phyloP scores from a whole-genome alignment of 2,797 vertebrate genomes.

The Dipus sagitta region DNA sequence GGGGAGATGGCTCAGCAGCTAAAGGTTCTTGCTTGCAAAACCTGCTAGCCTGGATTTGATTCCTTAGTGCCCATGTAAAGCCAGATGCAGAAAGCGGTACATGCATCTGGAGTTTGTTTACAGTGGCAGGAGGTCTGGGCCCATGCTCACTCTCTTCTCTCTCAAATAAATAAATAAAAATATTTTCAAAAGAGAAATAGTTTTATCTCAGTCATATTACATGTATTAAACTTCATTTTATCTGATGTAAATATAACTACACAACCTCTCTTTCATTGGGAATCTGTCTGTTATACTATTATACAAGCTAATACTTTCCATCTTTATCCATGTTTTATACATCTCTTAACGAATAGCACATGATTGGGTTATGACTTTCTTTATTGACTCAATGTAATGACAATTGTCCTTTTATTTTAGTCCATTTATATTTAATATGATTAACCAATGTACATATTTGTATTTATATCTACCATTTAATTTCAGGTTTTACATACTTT shows the following conservation, averaged over 20 bases:
- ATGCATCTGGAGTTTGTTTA: too few relatives aligned
- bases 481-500: neutral
- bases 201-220: neutral
- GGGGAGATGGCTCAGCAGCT: too few relatives aligned
- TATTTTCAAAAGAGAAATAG: too few relatives aligned
- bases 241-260: neutral
- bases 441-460: neutral
- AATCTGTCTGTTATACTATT: neutral
- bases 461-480: neutral
- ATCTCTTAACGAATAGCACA: neutral
- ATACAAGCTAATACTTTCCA: neutral
- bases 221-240: neutral
- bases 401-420: neutral
- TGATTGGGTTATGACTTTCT: neutral
- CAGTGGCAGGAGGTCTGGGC: too few relatives aligned
- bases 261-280: neutral
- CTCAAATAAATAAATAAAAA: too few relatives aligned
- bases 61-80: too few relatives aligned
- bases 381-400: neutral
- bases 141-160: too few relatives aligned
- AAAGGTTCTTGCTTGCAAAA: too few relatives aligned
- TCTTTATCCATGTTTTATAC: neutral
- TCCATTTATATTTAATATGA: neutral
- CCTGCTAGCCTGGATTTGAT: too few relatives aligned
- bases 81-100: too few relatives aligned